Evolutionary conservation across 2,113 vertebrate species (phyloP).

Genomic region (Podiceps cristatus): DNA sequence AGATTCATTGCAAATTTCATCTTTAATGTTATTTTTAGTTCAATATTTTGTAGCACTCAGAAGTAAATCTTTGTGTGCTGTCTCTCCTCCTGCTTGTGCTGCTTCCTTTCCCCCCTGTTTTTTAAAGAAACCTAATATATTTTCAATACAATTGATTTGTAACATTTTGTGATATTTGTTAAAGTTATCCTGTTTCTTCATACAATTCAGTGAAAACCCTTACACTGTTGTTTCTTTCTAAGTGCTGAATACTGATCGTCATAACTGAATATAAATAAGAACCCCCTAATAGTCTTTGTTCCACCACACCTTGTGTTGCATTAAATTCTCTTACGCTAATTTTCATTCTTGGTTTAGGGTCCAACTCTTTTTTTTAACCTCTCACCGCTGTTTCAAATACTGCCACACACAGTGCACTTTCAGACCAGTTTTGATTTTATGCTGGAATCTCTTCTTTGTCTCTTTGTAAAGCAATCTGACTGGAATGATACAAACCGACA

Average conservation of each 20-base stretch:
- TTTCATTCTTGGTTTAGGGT: not conserved
- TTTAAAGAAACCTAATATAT: conserved; percentile 74
- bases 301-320: not conserved
- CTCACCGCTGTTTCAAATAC: not conserved
- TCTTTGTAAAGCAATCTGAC: not conserved
- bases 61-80: conserved; percentile 79
- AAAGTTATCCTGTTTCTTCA: conserved; percentile 21
- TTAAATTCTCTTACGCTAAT: not conserved
- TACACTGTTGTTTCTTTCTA: not conserved
- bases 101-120: conserved; percentile 39
- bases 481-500: not conserved
- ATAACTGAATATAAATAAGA: conserved; percentile 25
- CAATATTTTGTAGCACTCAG: conserved; percentile 82
- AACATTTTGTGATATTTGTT: conserved; percentile 59
- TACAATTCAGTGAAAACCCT: conserved; percentile 13
- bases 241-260: conserved; percentile 21
- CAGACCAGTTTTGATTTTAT: not conserved
- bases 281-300: not conserved
- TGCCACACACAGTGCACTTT: not conserved
- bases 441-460: not conserved
- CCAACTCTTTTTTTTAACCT: not conserved
- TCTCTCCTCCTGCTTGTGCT: conserved; percentile 61
- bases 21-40: conserved; percentile 87
- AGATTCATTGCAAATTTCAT: conserved; percentile 84
- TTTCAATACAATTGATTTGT: conserved; percentile 80